Evolutionary conservation across 2,113 vertebrate genomes (phyloP), one percentile per base, ranked within the genome.

Genomic region (Otus sunia): DNA sequence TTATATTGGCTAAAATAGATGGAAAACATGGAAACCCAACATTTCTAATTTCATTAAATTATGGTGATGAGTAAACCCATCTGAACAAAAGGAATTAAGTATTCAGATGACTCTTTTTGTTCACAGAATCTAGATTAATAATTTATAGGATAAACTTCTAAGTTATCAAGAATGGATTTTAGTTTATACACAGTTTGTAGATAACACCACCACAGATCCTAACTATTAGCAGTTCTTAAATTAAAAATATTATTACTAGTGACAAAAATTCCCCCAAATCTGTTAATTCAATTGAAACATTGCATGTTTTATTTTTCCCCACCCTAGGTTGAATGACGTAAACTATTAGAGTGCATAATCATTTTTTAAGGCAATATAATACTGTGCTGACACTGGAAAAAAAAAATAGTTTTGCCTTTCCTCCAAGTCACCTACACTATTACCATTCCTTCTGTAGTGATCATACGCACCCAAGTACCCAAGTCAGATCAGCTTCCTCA

Each of bases 291-390:
- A 4, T 0, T 63, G 43, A 39, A 88, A 74, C 6, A 50, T 7
- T 0, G 1, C 6, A 12, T 1, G 7, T 5, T 1, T 15, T n/a
- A n/a, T n/a, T 21, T 32, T 13, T 37, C 17, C 4, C 1, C 5
- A 5, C 1, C 4, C 15, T 2, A 26, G 27, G 22, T 2, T 34
- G 36, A 34, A 58, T 23, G 10, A 79, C 15, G 43, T 45, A 7
- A 43, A 9, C 41, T 71, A 76, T 21, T 15, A n/a, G 13, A 60
- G 12, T 6, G 5, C 6, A 15, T 11, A 49, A 63, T 13, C 4
- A 9, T 63, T 73, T 85, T 29, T 71, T 58, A 58, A 72, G 25
- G 36, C 8, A n/a, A 41, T 6, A 14, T 3, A 45, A 63, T 23
- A 6, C 8, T 15, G 9, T 53, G 34, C 16, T 53, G n/a, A 50